A percentile compares a stretch with the other conserved stretches of the same genome.
Conservation (phyloP, 2,888 invertebrate species). For the Agonopterix arenella region DNA sequence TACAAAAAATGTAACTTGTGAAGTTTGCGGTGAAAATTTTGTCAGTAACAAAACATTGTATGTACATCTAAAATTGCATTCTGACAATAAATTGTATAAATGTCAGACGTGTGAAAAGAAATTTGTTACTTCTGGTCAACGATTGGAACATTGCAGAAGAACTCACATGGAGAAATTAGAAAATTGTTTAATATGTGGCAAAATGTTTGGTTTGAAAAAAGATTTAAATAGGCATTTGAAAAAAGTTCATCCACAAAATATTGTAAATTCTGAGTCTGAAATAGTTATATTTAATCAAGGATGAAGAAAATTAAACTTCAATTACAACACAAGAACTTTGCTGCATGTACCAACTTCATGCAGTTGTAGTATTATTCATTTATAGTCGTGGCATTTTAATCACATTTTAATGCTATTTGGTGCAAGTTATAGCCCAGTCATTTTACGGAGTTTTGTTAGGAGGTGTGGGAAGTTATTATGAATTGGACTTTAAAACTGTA, state of each 20-base stretch:
- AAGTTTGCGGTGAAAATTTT: conserved; percentile 45
- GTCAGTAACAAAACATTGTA: conserved; percentile 35
- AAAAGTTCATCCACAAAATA: conserved; percentile 24
- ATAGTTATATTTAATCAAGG: no score
- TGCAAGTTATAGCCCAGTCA: no score
- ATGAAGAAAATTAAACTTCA: no score
- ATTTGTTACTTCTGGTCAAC: conserved; percentile 44
- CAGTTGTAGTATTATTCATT: no score
- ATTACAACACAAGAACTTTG: no score
- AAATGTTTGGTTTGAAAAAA: conserved; percentile 44
- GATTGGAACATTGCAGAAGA: conserved; percentile 44
- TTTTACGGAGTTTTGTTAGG: no score
- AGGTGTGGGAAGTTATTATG: no score
- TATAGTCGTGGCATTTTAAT: no score
- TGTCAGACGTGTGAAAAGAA: conserved; percentile 38
- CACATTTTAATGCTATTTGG: no score
- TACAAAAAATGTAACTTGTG: conserved; percentile 35
- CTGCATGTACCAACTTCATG: no score
- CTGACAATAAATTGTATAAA: conserved; percentile 35
- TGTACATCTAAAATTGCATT: conserved; percentile 45
- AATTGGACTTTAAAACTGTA: no score
- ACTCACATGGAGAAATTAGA: conserved; percentile 38
- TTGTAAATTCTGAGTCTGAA: not conserved
- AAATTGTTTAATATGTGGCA: conserved; percentile 41
- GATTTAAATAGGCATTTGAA: conserved; percentile 47